Evolutionary conservation across 2,888 invertebrate species (phyloP), one percentile per base, ranked within the genome.

Genomic region (Agriopis leucophaearia): DNA sequence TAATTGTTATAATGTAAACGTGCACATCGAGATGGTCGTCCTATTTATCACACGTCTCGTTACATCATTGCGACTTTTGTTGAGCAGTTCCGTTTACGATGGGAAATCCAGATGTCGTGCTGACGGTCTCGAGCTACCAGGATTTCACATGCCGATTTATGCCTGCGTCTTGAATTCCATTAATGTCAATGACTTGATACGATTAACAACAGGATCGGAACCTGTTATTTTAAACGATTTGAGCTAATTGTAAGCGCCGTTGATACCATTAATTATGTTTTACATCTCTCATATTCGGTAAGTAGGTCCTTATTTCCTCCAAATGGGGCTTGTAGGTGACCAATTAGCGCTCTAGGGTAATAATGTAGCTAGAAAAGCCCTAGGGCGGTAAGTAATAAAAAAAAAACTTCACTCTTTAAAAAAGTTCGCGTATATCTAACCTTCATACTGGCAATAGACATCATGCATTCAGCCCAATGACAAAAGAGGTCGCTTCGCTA

Each of bases 81-180:
- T 78, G 67, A 61, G 70, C 73, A 86, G 85, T 84, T 88, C 88
- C 88, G 88, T 83, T 83, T 84, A 66, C 71, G 70, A 70, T 79
- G 88, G 88, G 79, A 88, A 88, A 85, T 74, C 88, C 88, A 80
- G 35, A 77, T 76, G 75, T 76, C 77, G 76, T 74, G 71, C 73
- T 74, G 75, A 74, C 69, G 42, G 54, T 58, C 63, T 73, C 65
- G 27, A 58, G 69, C 64, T 66, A 74, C 78, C 77, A 79, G 80
- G 79, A 82, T 82, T 77, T 78, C 18, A 67, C 72, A 76, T 72
- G 59, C 71, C 71, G 75, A 78, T 77, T 75, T 68, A 51, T 73
- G 55, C 48, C 66, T 47, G 50, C 61, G 44, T 60, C 52, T 58
- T 64, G 66, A 58, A 74, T 74, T 70, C 71, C 71, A 74, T 69